A percentile compares a stretch with the other conserved stretches of the same genome.
phyloP scores from a whole-genome alignment of 2,888 invertebrate genomes.

The Phortica okadai region DNA sequence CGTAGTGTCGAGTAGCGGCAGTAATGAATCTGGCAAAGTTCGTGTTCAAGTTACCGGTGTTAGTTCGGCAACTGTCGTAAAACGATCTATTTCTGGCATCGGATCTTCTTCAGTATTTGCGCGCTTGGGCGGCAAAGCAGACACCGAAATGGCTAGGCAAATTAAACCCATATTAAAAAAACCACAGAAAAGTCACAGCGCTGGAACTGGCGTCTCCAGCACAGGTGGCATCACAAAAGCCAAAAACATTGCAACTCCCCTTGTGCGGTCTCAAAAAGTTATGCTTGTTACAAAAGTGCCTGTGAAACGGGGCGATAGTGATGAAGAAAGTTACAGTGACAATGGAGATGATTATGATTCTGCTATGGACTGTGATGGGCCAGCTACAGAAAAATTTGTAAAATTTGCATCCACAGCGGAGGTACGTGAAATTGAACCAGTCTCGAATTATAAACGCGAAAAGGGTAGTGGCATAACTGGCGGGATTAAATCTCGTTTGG shows the following conservation, averaged over 20 bases:
- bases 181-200: slow-evolving; percentile 40
- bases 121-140: slow-evolving; percentile 71
- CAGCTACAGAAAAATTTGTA: slow-evolving; percentile 72
- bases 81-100: slow-evolving; percentile 38
- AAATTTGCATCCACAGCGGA: slow-evolving; percentile 76
- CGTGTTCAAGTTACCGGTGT: slow-evolving; percentile 64
- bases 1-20: slow-evolving; percentile 57
- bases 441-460: slow-evolving; percentile 44
- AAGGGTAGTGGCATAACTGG: slow-evolving; percentile 51
- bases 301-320: slow-evolving; percentile 68
- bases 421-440: slow-evolving; percentile 74
- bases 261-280: slow-evolving; percentile 69
- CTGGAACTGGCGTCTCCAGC: slow-evolving; percentile 38
- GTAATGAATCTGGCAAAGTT: slow-evolving; percentile 53
- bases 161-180: slow-evolving; percentile 74
- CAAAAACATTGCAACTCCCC: slow-evolving; percentile 51
- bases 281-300: slow-evolving; percentile 75
- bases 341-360: slow-evolving; percentile 49
- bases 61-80: slow-evolving; percentile 40
- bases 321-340: slow-evolving; percentile 60
- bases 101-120: slow-evolving; percentile 73
- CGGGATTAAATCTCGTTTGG: slow-evolving; percentile 68
- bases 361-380: slow-evolving; percentile 38
- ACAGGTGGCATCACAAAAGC: slow-evolving; percentile 59
- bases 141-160: slow-evolving; percentile 53